Evolutionary conservation across 2,888 invertebrate genomes (phyloP).

Genomic region (Polydrusus pterygomalis): DNA sequence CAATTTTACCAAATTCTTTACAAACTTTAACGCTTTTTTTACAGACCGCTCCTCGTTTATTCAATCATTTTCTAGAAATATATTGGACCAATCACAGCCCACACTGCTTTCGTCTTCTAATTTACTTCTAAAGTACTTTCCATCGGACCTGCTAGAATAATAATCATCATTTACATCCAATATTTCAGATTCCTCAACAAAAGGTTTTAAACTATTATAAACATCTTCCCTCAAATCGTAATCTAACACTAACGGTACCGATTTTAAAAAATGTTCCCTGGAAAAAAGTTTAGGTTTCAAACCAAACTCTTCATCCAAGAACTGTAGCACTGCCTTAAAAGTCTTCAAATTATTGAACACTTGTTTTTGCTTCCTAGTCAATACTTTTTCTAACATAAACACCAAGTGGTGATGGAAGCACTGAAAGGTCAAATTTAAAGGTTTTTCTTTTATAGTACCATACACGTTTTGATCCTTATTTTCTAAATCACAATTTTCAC

Average conservation of each 20-base stretch:
- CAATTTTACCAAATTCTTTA: no score
- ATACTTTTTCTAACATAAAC: constrained; percentile 92
- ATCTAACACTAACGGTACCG: constrained; percentile 60
- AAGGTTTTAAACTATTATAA: constrained; percentile 62
- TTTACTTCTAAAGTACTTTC: constrained; percentile 67
- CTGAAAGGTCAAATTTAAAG: constrained; percentile 81
- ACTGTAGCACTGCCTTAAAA: constrained; percentile 81
- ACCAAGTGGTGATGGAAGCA: constrained; percentile 97
- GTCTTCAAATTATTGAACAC: constrained; percentile 86
- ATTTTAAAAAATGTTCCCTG: constrained; percentile 61
- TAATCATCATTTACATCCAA: constrained; percentile 48
- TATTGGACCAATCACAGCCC: constrained; percentile 64
- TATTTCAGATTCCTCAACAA: constrained; percentile 27
- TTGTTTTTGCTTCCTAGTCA: constrained; percentile 82
- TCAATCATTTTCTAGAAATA: constrained; percentile 66
- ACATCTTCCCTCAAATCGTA: constrained; percentile 61
- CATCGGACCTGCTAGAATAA: constrained; percentile 60
- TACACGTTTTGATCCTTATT: constrained; percentile 36
- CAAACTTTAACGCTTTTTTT: no score
- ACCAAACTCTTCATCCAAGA: constrained; percentile 77
- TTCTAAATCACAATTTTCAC: neutral
- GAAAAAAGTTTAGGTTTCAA: constrained; percentile 70
- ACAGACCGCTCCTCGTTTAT: neutral
- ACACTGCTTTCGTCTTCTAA: constrained; percentile 52
- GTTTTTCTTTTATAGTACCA: constrained; percentile 71